Percentiles rank a stretch among this genome's conserved stretches.
Conservation (phyloP, 2,888 invertebrate species). For the Agriotes lineatus region DNA sequence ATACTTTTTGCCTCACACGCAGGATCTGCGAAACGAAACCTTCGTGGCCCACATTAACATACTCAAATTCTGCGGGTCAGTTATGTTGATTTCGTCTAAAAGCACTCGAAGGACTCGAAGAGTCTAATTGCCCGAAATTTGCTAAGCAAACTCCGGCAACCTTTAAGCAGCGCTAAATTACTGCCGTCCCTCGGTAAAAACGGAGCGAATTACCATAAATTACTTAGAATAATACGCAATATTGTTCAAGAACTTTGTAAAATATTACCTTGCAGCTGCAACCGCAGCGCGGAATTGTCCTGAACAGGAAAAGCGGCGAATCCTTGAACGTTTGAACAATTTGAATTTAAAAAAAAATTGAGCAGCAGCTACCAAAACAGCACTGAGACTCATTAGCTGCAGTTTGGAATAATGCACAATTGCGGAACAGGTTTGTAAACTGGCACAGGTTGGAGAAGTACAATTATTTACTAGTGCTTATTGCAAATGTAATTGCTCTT, state of each 20-base stretch:
- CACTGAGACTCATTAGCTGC: too few species aligned
- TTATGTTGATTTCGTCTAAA: too few species aligned
- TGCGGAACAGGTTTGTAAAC: conserved; percentile 31
- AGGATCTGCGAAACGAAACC: too few species aligned
- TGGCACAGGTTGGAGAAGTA: conserved; percentile 20
- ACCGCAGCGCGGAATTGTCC: not conserved
- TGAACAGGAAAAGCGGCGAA: not conserved
- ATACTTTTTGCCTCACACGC: too few species aligned
- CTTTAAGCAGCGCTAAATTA: too few species aligned
- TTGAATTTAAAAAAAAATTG: too few species aligned
- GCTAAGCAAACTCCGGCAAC: too few species aligned
- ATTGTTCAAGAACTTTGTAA: conserved; percentile 17
- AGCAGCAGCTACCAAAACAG: too few species aligned
- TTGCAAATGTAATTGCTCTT: not conserved
- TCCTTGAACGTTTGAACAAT: not conserved
- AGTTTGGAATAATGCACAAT: too few species aligned
- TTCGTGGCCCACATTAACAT: too few species aligned
- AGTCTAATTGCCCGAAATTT: not conserved
- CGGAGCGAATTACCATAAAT: not conserved
- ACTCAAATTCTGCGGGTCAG: too few species aligned
- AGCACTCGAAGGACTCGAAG: not conserved
- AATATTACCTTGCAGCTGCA: conserved; percentile 1
- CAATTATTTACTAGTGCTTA: not conserved
- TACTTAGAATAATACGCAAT: conserved; percentile 3
- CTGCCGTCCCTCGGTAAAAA: not conserved